Base-by-base conservation (phyloP, 2,888 invertebrate genomes). In the Temnothorax rugatulus region DNA sequence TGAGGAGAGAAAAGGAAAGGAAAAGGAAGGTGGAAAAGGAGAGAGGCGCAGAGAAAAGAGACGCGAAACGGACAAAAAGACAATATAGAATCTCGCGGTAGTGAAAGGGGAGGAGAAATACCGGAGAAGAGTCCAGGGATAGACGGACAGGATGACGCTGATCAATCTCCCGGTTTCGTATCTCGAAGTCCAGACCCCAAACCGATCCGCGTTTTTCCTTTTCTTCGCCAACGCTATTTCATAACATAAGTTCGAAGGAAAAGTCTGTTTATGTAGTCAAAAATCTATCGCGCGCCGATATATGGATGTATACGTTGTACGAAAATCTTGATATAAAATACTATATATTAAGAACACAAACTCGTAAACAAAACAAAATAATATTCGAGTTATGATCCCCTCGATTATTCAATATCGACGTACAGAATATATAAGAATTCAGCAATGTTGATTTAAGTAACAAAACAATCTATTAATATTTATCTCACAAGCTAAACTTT, bases 121-220 rank as follows among this genome's bases (percentile, higher is more conserved):
- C 73, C 73, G 79, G 85, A 79, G 87, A 87, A 89, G 87, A 89
- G 84, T 84, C 73, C 76, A 68, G 91, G 88, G 91, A 92, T 87
- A 89, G 88, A 91, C 89, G 86, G 90, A 91, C 91, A 91, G 92
- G 90, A 93, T 93, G 93, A 93, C 92, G 93, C 92, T 92, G 93
- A 93, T 93, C 93, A 93, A 93, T 93, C 93, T 94, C 91, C 89
- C 88, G 90, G 87, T 91, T 91, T 92, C 90, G 89, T 90, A 89
- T 91, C 91, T 89, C 87, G 87, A 85, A 86, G 47, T 57, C 83
- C 73, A 77, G 83, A 85, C 83, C 81, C n/a, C 59, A 54, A 84
- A 71, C 61, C 71, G 85, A 85, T 90, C 82, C 79, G 47, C 71
- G 52, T 29, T 59, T 38, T 21, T 63, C 63, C 63, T 18, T 59